phyloP scores from a whole-genome alignment of 1,140 invertebrate species.

The Popillia japonica region DNA sequence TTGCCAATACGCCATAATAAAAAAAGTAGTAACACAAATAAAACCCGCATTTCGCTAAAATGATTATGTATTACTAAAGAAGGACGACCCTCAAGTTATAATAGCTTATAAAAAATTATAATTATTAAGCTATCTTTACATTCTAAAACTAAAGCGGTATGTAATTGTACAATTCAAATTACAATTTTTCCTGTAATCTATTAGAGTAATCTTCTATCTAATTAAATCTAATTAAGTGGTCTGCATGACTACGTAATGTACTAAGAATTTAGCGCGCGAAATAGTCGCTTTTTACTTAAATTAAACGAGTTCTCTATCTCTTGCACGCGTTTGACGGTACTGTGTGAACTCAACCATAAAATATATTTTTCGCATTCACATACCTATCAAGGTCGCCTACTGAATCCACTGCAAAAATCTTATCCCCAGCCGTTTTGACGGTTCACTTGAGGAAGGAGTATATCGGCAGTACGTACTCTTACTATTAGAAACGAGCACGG shows the following conservation, averaged over 20 bases:
- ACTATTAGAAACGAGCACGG: background rate
- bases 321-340: background rate
- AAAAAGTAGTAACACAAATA: too few species aligned
- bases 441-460: background rate
- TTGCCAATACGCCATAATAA: too few species aligned
- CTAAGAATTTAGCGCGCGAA: constrained; percentile 25
- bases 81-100: too few species aligned
- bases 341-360: background rate
- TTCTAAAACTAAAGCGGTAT: too few species aligned
- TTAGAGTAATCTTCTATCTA: background rate
- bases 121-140: too few species aligned
- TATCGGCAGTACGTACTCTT: background rate
- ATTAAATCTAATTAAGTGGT: background rate
- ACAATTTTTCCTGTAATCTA: constrained; percentile 7
- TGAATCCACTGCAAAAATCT: constrained; percentile 14
- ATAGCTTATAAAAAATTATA: too few species aligned
- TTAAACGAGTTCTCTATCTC: background rate
- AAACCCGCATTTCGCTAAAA: too few species aligned
- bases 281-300: background rate
- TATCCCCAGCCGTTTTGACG: background rate
- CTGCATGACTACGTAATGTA: background rate
- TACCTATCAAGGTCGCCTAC: constrained; percentile 26
- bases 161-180: too few species aligned
- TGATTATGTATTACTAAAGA: too few species aligned
- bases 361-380: background rate